These are phyloP conservation scores for Euplexia lucipara DNA, from an alignment of 2,888 invertebrate species.

Conservation along the genomic window DNA sequence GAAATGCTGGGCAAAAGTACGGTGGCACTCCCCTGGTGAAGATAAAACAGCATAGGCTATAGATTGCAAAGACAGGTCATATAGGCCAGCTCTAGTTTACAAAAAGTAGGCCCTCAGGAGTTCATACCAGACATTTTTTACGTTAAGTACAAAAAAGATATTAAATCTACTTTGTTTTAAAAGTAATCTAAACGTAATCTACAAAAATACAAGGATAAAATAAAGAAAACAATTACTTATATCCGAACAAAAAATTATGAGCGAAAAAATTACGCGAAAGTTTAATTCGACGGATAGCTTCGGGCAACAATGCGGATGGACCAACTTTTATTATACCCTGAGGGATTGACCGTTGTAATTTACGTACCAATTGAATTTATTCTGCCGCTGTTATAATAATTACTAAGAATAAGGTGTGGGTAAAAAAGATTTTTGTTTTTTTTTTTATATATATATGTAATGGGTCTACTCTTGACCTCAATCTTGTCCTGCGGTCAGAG, in stretches of 20 bases:
- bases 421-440: not conserved
- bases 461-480: too few relatives aligned
- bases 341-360: constrained; percentile 36
- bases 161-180: not conserved
- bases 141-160: not conserved
- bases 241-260: constrained; percentile 21
- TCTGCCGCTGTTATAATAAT: constrained; percentile 30
- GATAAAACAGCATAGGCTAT: too few relatives aligned
- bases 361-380: constrained; percentile 40
- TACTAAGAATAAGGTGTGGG: constrained; percentile 1
- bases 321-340: constrained; percentile 42
- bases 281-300: constrained; percentile 36
- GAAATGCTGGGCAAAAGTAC: too few relatives aligned
- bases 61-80: too few relatives aligned
- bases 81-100: too few relatives aligned
- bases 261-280: constrained; percentile 24
- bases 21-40: too few relatives aligned
- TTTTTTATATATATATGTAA: too few relatives aligned
- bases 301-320: constrained; percentile 29
- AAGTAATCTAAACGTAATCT: not conserved
- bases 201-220: constrained; percentile 1
- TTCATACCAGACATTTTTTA: too few relatives aligned
- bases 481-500: too few relatives aligned
- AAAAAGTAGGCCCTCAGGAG: too few relatives aligned
- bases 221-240: constrained; percentile 29